Conservation (phyloP, 2,888 invertebrate genomes). For the Lordiphosa fenestrarum region DNA sequence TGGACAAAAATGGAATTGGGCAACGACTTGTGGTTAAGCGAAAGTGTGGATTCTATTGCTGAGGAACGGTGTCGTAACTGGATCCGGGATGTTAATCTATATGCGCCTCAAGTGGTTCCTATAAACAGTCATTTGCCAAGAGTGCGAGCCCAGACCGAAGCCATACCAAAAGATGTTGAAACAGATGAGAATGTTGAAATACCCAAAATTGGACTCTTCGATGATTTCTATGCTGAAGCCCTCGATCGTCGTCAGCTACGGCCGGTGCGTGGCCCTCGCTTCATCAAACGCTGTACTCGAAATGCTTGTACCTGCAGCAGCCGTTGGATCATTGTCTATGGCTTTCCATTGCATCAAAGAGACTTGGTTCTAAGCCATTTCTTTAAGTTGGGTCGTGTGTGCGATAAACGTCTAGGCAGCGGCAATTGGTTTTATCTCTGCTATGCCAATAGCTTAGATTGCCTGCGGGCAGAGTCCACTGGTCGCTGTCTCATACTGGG, state of each 20-base stretch:
- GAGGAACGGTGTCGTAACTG: neutral
- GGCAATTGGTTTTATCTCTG: conserved; percentile 8
- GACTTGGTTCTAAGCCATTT: conserved; percentile 1
- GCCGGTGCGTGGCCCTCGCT: neutral
- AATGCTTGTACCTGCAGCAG: neutral
- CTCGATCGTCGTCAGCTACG: neutral
- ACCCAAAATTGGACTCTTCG: conserved; percentile 26
- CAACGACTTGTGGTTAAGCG: conserved; percentile 22
- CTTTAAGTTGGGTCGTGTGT: conserved; percentile 2
- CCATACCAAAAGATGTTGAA: too few relatives aligned
- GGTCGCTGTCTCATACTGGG: too few relatives aligned
- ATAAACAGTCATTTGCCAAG: neutral
- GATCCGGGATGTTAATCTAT: neutral
- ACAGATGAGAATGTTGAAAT: neutral
- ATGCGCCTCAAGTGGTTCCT: neutral
- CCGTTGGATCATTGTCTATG: neutral
- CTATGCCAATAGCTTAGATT: conserved; percentile 7
- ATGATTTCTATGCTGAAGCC: neutral
- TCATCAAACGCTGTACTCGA: neutral
- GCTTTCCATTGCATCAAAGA: neutral
- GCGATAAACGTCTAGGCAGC: neutral
- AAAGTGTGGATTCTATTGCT: neutral
- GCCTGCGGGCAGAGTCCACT: neutral
- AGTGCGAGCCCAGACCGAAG: neutral
- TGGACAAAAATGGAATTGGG: conserved; percentile 3